Evolutionary conservation across 2,113 vertebrate genomes (phyloP).

Genomic region (Elaphurus davidianus): DNA sequence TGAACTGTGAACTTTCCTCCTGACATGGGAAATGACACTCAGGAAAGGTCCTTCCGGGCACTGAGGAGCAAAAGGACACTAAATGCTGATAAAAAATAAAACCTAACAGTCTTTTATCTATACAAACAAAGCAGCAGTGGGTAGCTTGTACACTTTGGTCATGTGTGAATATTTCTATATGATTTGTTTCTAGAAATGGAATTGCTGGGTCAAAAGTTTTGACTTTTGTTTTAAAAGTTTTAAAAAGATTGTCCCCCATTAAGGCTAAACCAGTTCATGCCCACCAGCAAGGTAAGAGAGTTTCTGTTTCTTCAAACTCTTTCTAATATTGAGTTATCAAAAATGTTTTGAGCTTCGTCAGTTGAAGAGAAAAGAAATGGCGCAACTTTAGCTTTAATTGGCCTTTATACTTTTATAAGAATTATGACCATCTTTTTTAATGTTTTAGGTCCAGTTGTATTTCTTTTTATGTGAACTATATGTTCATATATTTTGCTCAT

Average conservation of each 20-base stretch:
- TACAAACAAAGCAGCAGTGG: not conserved
- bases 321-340: not conserved
- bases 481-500: not conserved
- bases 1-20: not conserved
- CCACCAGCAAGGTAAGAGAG: not conserved
- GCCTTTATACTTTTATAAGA: not conserved
- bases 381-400: not conserved
- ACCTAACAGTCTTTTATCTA: not conserved
- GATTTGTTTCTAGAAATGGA: not conserved
- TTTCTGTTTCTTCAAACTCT: not conserved
- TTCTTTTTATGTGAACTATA: not conserved
- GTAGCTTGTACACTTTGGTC: not conserved
- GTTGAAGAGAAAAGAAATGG: not conserved
- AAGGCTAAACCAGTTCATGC: not conserved
- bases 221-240: too few species aligned
- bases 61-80: not conserved
- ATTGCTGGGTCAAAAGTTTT: not conserved
- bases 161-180: not conserved
- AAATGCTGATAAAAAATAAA: not conserved
- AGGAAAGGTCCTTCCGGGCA: not conserved
- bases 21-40: not conserved
- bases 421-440: not conserved
- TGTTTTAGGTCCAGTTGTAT: not conserved
- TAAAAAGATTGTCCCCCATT: not conserved
- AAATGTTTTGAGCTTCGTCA: not conserved